A percentile compares a stretch with the other conserved stretches of the same genome.
phyloP scores from a whole-genome alignment of 1,140 invertebrate genomes.

The Drosophila chauvacae region DNA sequence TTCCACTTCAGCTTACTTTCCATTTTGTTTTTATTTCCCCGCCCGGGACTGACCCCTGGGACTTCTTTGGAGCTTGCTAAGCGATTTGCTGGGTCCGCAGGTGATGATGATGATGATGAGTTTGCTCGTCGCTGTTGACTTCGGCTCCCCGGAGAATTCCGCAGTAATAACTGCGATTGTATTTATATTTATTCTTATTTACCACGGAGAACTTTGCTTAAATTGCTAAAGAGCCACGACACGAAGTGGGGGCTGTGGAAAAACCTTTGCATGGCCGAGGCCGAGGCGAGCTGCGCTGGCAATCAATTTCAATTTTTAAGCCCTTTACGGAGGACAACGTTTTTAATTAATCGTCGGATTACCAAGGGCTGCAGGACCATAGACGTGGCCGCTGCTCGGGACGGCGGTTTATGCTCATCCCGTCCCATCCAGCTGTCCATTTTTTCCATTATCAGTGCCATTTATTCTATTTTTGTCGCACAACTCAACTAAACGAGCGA shows the following conservation, averaged over 20 bases:
- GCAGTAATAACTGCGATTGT: constrained; percentile 76
- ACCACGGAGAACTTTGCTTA: constrained; percentile 56
- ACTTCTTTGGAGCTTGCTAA: constrained; percentile 65
- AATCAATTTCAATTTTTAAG: constrained; percentile 82
- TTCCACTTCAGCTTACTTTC: constrained; percentile 26
- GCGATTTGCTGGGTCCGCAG: constrained; percentile 56
- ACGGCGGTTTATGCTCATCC: constrained; percentile 59
- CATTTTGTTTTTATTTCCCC: constrained; percentile 47
- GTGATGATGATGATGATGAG: constrained; percentile 56
- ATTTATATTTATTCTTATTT: constrained; percentile 77
- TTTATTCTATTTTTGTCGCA: constrained; percentile 81
- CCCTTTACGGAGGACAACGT: constrained; percentile 76
- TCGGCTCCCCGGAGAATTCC: constrained; percentile 58
- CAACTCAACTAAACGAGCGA: constrained; percentile 82
- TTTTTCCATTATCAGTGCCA: constrained; percentile 80
- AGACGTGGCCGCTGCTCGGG: constrained; percentile 48
- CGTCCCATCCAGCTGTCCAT: constrained; percentile 63
- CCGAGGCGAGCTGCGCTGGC: constrained; percentile 46
- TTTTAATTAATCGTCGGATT: constrained; percentile 83
- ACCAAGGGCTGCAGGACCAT: constrained; percentile 53
- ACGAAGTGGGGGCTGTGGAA: neutral
- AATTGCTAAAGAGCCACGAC: constrained; percentile 44
- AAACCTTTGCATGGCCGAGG: constrained; percentile 67
- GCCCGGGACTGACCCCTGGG: constrained; percentile 60
- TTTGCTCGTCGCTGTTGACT: constrained; percentile 59